Conservation (phyloP, 2,888 invertebrate genomes). For the Pasiphila rectangulata region DNA sequence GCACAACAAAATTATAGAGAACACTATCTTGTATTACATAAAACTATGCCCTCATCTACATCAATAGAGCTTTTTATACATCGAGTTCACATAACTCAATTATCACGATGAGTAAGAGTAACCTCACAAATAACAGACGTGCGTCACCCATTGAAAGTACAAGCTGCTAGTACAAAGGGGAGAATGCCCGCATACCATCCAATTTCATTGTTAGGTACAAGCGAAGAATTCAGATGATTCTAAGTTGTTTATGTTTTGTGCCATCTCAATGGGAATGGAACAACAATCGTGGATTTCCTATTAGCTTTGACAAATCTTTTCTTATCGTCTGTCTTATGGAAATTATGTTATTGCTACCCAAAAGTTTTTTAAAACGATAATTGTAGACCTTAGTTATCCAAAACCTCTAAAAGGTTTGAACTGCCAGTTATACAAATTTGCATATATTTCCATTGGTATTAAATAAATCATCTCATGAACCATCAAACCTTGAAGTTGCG, state of each 20-base stretch:
- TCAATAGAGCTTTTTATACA: constrained; percentile 1
- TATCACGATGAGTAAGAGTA: constrained; percentile 2
- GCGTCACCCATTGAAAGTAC: constrained; percentile 31
- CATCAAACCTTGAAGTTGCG: constrained; percentile 13
- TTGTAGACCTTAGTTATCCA: not conserved
- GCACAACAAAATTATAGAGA: no score
- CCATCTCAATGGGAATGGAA: constrained; percentile 7
- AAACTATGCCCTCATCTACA: not conserved
- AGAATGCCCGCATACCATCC: constrained; percentile 33
- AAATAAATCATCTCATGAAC: constrained; percentile 14
- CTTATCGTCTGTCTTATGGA: no score
- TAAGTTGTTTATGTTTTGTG: constrained; percentile 12
- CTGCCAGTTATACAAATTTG: not conserved
- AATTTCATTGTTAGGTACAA: constrained; percentile 30
- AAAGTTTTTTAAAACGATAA: no score
- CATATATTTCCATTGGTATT: constrained; percentile 14
- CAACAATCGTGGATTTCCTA: constrained; percentile 10
- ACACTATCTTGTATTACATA: not conserved
- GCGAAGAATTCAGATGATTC: constrained; percentile 13
- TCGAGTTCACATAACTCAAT: constrained; percentile 4
- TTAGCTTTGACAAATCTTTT: constrained; percentile 6
- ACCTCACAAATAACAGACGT: constrained; percentile 12
- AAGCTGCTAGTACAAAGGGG: constrained; percentile 26
- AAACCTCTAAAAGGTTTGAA: not conserved
- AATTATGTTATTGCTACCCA: no score